These are phyloP conservation scores for Pachyseris speciosa DNA, from an alignment of 64 coral and sea anemone species.

Conservation along the genomic window DNA sequence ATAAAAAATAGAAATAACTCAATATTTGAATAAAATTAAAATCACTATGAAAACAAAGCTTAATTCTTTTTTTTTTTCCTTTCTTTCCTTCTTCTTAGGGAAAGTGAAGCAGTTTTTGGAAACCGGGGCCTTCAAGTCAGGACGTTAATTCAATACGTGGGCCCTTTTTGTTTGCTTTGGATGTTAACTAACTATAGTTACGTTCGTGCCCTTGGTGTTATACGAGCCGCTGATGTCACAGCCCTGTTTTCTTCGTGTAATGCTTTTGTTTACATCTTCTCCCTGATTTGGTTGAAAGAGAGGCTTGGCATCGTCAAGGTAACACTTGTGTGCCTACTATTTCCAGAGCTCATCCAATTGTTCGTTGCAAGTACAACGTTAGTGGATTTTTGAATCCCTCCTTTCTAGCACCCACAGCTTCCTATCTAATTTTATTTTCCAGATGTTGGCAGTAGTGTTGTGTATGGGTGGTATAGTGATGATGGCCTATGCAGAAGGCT, in stretches of 20 bases:
- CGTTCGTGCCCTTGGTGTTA: constrained; percentile 67
- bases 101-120: constrained; percentile 68
- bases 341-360: neutral
- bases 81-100: constrained; percentile 2
- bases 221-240: constrained; percentile 76
- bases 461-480: constrained; percentile 84
- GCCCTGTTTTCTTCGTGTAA: constrained; percentile 79
- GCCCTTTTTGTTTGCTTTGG: constrained; percentile 79
- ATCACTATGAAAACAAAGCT: too few relatives aligned
- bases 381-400: neutral
- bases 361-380: neutral
- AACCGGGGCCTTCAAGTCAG: constrained; percentile 14
- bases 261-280: constrained; percentile 87
- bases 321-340: neutral
- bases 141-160: constrained; percentile 56
- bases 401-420: neutral
- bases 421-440: neutral
- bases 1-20: too few relatives aligned
- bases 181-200: constrained; percentile 73
- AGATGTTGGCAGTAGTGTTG: constrained; percentile 69
- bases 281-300: constrained; percentile 72
- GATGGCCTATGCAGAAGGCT: constrained; percentile 89
- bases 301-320: constrained; percentile 74
- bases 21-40: too few relatives aligned
- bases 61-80: too few relatives aligned